These are phyloP conservation scores for Vannuccia rotundouncinata DNA, from an alignment of 2,888 invertebrate genomes.

Conservation along the genomic window DNA sequence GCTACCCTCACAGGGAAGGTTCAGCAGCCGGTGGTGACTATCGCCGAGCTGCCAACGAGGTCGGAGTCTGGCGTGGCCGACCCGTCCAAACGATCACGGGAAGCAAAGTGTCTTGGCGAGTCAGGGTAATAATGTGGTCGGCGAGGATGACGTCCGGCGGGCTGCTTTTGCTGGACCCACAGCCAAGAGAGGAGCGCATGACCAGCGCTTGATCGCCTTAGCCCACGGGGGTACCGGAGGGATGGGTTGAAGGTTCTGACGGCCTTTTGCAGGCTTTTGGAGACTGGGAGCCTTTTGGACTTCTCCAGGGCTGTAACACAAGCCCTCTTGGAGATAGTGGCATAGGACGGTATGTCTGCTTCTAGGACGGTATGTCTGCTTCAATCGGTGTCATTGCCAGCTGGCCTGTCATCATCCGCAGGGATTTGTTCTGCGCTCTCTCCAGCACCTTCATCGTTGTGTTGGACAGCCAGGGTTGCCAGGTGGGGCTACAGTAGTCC, in stretches of 20 bases:
- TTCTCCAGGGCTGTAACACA: not conserved
- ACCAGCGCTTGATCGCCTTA: not conserved
- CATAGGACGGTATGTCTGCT: not conserved
- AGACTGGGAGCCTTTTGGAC: not conserved
- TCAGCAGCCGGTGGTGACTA: not conserved
- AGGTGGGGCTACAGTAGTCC: not conserved
- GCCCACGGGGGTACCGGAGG: not conserved
- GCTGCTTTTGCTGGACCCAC: not conserved
- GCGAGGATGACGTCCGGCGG: not conserved
- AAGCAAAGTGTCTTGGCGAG: not conserved
- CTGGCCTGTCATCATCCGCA: not conserved
- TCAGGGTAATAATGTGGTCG: too few species aligned
- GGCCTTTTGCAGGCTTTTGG: not conserved
- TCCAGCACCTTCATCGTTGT: not conserved
- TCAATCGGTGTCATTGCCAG: not conserved
- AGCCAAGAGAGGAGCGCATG: not conserved
- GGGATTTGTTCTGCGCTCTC: slow-evolving; percentile 3
- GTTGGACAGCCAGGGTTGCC: not conserved
- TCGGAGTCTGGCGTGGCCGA: not conserved
- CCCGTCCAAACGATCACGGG: not conserved
- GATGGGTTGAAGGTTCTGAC: not conserved
- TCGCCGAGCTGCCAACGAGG: not conserved
- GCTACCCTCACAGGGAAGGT: not conserved
- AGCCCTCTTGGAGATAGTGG: not conserved
- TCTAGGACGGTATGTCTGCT: not conserved